phyloP scores from a whole-genome alignment of 2,888 invertebrate genomes.

The Holacanthella duospinosa region DNA sequence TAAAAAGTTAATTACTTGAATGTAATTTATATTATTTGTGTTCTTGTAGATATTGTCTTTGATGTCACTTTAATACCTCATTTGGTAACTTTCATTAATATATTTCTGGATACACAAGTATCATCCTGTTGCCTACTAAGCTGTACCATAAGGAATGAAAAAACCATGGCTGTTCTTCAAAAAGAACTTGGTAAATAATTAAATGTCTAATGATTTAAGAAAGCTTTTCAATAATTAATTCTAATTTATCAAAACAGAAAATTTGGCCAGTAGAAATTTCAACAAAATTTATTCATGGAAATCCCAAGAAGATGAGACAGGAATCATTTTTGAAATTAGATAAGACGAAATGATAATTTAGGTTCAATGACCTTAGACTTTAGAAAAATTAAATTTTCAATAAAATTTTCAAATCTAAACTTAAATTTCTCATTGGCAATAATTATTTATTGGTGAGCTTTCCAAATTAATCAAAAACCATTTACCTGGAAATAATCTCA shows the following conservation, averaged over 20 bases:
- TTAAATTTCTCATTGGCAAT: no score
- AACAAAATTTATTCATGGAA: background rate
- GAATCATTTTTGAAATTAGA: background rate
- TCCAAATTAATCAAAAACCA: no score
- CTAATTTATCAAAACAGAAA: background rate
- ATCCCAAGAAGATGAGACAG: background rate
- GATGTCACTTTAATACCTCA: background rate
- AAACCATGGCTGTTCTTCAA: background rate
- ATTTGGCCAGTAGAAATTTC: background rate
- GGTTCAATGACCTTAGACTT: no score
- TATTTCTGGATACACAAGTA: background rate
- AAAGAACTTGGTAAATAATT: background rate
- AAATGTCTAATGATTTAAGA: background rate
- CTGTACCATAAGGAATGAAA: background rate
- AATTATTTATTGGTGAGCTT: no score
- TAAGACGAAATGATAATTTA: no score
- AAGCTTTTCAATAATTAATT: background rate
- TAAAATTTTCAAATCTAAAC: no score
- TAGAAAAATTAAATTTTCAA: no score
- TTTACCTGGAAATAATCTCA: no score
- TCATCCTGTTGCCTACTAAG: background rate
- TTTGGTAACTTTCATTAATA: background rate
- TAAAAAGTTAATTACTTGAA: no score
- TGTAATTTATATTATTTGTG: background rate
- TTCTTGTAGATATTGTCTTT: constrained; percentile 4